Conservation (phyloP, 2,888 invertebrate species). For the Merodon equestris region DNA sequence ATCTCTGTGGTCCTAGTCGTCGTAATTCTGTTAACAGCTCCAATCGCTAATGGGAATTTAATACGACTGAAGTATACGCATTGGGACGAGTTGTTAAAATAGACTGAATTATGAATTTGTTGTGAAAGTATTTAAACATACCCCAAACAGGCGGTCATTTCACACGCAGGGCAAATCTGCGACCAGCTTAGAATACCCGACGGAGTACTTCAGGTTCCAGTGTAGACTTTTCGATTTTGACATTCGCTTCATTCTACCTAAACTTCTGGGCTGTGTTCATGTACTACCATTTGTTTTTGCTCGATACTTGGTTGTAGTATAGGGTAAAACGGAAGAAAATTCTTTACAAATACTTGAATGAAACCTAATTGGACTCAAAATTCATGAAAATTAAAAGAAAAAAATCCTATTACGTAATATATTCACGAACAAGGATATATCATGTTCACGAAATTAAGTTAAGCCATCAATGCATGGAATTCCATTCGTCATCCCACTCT, state of each 20-base stretch:
- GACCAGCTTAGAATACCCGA: too few relatives aligned
- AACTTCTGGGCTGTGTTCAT: not conserved
- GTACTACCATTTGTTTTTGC: too few relatives aligned
- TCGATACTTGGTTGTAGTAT: too few relatives aligned
- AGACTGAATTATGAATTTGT: constrained; percentile 8
- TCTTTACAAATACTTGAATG: too few relatives aligned
- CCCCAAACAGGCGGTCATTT: constrained; percentile 54
- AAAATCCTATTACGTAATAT: too few relatives aligned
- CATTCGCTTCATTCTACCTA: not conserved
- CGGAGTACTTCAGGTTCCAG: too few relatives aligned
- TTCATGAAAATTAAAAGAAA: too few relatives aligned
- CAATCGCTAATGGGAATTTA: constrained; percentile 35
- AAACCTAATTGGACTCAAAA: too few relatives aligned
- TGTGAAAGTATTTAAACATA: constrained; percentile 36
- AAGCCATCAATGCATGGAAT: not conserved
- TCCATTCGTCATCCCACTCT: not conserved
- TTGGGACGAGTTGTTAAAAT: constrained; percentile 5
- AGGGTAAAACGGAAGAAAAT: too few relatives aligned
- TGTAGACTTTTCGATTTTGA: not conserved
- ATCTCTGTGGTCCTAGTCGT: too few relatives aligned
- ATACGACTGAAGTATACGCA: constrained; percentile 24
- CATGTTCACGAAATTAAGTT: not conserved
- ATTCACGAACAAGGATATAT: too few relatives aligned
- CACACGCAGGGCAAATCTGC: not conserved
- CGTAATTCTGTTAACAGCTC: constrained; percentile 37